phyloP scores from a whole-genome alignment of 1,140 invertebrate genomes.

The Belonocnema kinseyi region DNA sequence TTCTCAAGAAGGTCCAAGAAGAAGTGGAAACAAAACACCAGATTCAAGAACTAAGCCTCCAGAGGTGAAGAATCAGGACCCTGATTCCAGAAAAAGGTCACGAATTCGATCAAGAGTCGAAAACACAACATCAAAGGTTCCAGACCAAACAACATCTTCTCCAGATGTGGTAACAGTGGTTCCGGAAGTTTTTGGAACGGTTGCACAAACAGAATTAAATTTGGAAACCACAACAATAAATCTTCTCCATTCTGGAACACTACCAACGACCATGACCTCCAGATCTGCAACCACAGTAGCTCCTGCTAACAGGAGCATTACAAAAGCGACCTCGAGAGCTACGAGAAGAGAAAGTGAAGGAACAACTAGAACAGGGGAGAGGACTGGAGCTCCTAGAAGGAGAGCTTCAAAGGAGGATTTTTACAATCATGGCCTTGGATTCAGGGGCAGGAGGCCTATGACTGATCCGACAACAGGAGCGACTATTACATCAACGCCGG shows the following conservation, averaged over 20 bases:
- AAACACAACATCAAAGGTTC: not conserved
- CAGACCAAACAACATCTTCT: not conserved
- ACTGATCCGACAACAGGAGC: constrained; percentile 25
- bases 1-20: constrained; percentile 36
- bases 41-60: constrained; percentile 29
- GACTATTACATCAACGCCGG: constrained; percentile 7
- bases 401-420: constrained; percentile 64
- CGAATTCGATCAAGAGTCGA: constrained; percentile 17
- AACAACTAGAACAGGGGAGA: constrained; percentile 44
- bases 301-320: not conserved
- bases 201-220: not conserved
- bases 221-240: constrained; percentile 22
- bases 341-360: constrained; percentile 47
- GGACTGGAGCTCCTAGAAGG: constrained; percentile 40
- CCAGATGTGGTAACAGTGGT: constrained; percentile 13
- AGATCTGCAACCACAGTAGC: constrained; percentile 5
- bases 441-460: constrained; percentile 63
- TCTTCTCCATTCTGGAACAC: constrained; percentile 8
- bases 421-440: constrained; percentile 69
- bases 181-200: not conserved
- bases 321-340: constrained; percentile 42
- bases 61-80: constrained; percentile 43
- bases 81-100: constrained; percentile 44
- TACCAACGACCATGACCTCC: constrained; percentile 33
- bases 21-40: constrained; percentile 35